Percentiles rank a stretch among this genome's conserved stretches.
Evolutionary conservation across 1,140 invertebrate genomes (phyloP).

Genomic region (Drosophila auraria): DNA sequence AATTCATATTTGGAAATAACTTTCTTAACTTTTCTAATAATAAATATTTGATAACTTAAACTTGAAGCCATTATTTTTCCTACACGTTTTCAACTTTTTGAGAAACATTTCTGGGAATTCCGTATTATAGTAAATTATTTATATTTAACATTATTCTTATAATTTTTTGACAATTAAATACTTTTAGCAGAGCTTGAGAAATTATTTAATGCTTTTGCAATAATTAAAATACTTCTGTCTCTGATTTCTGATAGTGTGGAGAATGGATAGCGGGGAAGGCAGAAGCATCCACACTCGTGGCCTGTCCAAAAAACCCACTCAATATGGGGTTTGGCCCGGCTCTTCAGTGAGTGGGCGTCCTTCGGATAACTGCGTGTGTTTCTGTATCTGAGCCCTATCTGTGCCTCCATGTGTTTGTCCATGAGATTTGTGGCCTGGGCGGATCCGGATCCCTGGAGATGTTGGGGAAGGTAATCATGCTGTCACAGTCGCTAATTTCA

Average conservation of each 20-base stretch:
- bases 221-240: neutral
- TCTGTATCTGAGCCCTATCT: slow-evolving; percentile 39
- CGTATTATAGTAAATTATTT: too few relatives aligned
- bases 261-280: slow-evolving; percentile 22
- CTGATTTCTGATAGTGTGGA: neutral
- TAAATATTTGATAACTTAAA: too few relatives aligned
- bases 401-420: slow-evolving; percentile 30
- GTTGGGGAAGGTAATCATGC: slow-evolving; percentile 74
- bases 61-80: too few relatives aligned
- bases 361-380: slow-evolving; percentile 42
- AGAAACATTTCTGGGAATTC: too few relatives aligned
- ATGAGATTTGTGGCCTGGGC: slow-evolving; percentile 64
- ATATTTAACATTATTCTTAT: neutral
- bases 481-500: slow-evolving; percentile 81
- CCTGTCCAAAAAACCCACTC: slow-evolving; percentile 77
- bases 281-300: slow-evolving; percentile 44
- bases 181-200: neutral
- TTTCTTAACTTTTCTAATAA: too few relatives aligned
- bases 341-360: slow-evolving; percentile 61
- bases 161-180: neutral
- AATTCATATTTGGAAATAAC: too few relatives aligned
- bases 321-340: slow-evolving; percentile 69
- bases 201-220: too few relatives aligned
- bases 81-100: too few relatives aligned
- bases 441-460: slow-evolving; percentile 44